These are phyloP conservation scores for Megaustenia siamemsis DNA, from an alignment of 2,888 invertebrate genomes.

Conservation along the genomic window DNA sequence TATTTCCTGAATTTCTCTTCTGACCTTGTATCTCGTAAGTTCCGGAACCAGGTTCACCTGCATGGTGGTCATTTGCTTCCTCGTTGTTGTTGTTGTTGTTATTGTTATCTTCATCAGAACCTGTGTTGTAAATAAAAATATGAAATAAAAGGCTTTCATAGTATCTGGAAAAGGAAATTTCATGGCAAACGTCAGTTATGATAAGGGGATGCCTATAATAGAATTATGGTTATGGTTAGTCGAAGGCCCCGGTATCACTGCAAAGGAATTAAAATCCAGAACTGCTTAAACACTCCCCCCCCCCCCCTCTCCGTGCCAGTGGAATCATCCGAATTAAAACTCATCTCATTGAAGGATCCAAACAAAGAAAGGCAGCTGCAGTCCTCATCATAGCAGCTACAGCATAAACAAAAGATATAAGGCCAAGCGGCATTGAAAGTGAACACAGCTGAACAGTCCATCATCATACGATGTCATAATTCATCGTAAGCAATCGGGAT, in stretches of 20 bases:
- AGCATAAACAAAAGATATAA: no score
- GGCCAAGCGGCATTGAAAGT: no score
- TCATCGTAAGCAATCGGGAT: no score
- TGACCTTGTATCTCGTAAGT: constrained; percentile 36
- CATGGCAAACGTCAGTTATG: neutral
- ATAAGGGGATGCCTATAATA: no score
- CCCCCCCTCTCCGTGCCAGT: no score
- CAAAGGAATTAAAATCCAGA: neutral
- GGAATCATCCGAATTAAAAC: no score
- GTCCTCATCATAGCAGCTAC: no score
- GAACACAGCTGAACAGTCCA: no score
- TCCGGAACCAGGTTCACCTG: neutral
- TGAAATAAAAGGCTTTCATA: neutral
- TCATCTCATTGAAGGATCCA: no score
- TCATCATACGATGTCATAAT: no score
- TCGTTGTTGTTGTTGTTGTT: neutral
- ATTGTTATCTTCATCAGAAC: neutral
- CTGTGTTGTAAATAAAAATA: neutral
- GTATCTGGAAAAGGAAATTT: neutral
- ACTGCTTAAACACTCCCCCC: no score
- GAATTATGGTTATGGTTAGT: neutral
- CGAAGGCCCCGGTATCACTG: neutral
- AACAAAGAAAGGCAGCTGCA: no score
- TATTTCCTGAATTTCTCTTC: constrained; percentile 41
- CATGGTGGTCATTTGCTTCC: neutral